Base-by-base conservation (phyloP, 2,113 vertebrate species). In the Copsychus sechellarum region DNA sequence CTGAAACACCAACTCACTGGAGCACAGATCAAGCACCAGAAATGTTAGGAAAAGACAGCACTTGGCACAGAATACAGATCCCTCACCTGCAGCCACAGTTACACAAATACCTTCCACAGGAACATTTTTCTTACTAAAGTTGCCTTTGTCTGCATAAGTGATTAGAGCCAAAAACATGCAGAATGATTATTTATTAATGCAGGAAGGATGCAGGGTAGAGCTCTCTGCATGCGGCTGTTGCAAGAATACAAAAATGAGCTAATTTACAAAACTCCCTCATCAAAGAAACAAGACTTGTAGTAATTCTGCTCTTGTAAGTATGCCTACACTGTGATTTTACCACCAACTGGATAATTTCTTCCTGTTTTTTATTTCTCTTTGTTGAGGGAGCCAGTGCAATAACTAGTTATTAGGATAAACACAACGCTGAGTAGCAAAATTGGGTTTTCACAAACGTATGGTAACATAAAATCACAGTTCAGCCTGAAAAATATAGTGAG, bases 181-280 rank as follows among this genome's bases (percentile, higher is more conserved):
- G 81, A 95, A 96, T 70, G 79, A 92, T 96, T 98, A 96, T 95
- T 97, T 97, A 97, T 97, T 97, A 93, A 96, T 64, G 58, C 85
- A 88, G 65, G 79, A 91, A 70, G 17, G 62, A 74, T 57, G 69
- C 83, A 77, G 87, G 53, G 61, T 8, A 93, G 77, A 67, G 47
- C 47, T 62, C 42, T 88, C 74, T 82, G 51, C 50, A 43, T 33
- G 47, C 2, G 33, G 70, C 86, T 93, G 65, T 80, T 88, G 77
- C 69, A 90, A 57, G 69, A 81, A 60, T 50, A 88, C 88, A 90
- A 72, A 96, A 97, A 88, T 47, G 57, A 94, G 51, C 58, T 53
- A 53, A 87, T 86, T 94, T 88, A 92, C 95, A 92, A 73, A 45
- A 86, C 56, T 90, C 76, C 70, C 89, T 96, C 78, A 95, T 95